A percentile compares a stretch with the other conserved stretches of the same genome.
Conservation (phyloP, 2,113 vertebrate genomes). For the Rhabdornis inornatus region DNA sequence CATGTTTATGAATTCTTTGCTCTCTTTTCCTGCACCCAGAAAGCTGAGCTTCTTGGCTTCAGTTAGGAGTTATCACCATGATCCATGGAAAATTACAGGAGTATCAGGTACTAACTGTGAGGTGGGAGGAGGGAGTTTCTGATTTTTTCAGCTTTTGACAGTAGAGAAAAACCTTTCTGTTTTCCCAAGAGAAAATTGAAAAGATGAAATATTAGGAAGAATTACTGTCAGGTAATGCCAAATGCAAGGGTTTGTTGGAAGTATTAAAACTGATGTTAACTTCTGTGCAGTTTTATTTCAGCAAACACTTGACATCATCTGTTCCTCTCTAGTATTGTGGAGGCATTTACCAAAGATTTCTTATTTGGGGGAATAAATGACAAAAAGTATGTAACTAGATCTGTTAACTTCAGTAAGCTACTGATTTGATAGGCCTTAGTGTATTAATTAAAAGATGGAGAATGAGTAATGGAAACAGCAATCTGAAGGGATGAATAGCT, state of each 20-base stretch:
- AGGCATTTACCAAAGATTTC: not conserved
- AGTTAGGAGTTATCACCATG: not conserved
- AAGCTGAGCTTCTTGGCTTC: not conserved
- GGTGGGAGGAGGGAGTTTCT: not conserved
- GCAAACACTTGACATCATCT: not conserved
- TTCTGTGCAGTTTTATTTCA: not conserved
- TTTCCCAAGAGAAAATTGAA: not conserved
- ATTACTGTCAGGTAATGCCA: not conserved
- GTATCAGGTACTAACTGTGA: not conserved
- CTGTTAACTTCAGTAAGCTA: not conserved
- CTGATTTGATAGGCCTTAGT: not conserved
- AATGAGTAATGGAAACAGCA: not conserved
- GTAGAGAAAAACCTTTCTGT: not conserved
- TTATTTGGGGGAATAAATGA: not conserved
- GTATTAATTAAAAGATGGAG: not conserved
- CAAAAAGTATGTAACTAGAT: not conserved
- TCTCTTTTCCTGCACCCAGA: not conserved
- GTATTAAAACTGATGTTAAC: not conserved
- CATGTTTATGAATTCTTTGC: not conserved
- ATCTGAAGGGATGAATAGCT: not conserved
- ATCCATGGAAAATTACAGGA: not conserved
- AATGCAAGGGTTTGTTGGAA: not conserved
- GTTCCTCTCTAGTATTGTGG: not conserved
- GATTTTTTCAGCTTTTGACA: not conserved
- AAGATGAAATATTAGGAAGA: not conserved